Percentiles rank a stretch among this genome's conserved stretches.
Evolutionary conservation across 2,113 vertebrate species (phyloP).

Genomic region (Antennarius striatus): DNA sequence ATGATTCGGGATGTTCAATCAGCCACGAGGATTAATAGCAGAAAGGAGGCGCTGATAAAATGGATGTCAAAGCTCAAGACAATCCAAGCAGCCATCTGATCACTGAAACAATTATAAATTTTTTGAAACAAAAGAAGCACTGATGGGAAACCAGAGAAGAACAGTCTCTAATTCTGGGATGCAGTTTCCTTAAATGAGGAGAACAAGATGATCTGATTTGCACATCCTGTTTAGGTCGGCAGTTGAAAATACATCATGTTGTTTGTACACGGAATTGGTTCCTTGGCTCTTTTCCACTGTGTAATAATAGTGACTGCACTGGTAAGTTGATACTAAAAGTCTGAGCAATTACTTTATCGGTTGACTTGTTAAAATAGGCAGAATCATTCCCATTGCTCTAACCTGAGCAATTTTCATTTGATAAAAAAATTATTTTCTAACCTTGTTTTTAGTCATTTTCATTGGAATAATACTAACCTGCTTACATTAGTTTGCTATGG

Average conservation of each 20-base stretch:
- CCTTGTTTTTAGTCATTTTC: no score
- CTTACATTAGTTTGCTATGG: no score
- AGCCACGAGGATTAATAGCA: conserved; percentile 10
- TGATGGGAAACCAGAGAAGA: conserved; percentile 35
- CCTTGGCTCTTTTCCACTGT: conserved; percentile 60
- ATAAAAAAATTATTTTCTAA: no score
- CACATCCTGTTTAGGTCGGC: conserved; percentile 9
- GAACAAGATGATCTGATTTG: conserved; percentile 18
- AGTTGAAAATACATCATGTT: conserved; percentile 47
- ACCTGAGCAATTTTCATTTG: no score
- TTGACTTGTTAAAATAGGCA: no score
- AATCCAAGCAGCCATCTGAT: background rate
- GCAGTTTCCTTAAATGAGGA: conserved; percentile 28
- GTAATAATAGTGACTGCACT: conserved; percentile 57
- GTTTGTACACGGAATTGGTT: conserved; percentile 22
- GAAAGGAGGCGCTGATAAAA: conserved; percentile 5
- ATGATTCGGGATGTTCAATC: conserved; percentile 22
- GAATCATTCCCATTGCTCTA: no score
- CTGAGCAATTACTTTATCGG: background rate
- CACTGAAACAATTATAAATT: background rate
- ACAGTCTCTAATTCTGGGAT: conserved; percentile 10
- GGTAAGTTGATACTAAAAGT: conserved; percentile 64
- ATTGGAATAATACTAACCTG: no score
- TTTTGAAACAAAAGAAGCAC: background rate
- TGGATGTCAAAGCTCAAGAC: background rate